Evolutionary conservation across 2,113 vertebrate genomes (phyloP).

Genomic region (Chaetodon trifascialis): DNA sequence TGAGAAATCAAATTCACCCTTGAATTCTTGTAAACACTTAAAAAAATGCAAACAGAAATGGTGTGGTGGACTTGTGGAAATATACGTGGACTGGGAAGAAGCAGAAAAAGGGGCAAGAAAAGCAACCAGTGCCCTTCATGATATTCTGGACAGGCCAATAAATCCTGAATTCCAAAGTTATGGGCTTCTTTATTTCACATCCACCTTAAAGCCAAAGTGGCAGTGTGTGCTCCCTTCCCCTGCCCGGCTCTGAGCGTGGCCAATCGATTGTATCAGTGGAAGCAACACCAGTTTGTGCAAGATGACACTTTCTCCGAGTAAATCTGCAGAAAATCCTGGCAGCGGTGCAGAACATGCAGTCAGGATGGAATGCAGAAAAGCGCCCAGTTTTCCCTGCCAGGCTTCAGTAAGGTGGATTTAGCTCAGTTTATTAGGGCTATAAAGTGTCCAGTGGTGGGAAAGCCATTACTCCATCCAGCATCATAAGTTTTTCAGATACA

Average conservation of each 20-base stretch:
- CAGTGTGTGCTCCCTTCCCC: constrained; percentile 69
- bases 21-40: constrained; percentile 20
- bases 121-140: constrained; percentile 33
- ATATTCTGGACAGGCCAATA: constrained; percentile 65
- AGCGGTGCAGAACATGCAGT: constrained; percentile 71
- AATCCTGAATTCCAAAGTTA: constrained; percentile 75
- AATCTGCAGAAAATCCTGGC: constrained; percentile 87
- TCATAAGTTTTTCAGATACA: constrained; percentile 37
- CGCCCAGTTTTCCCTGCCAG: constrained; percentile 59
- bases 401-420: constrained; percentile 79
- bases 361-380: constrained; percentile 74
- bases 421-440: constrained; percentile 77
- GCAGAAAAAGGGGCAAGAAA: neutral
- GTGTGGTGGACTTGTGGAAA: neutral
- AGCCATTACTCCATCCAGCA: constrained; percentile 65
- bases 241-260: constrained; percentile 81
- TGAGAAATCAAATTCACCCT: constrained; percentile 63
- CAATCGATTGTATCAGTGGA: constrained; percentile 90
- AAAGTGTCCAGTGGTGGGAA: constrained; percentile 78
- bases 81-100: neutral
- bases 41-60: neutral
- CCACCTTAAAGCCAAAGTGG: constrained; percentile 70
- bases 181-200: constrained; percentile 78
- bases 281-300: constrained; percentile 88
- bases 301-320: constrained; percentile 88